Evolutionary conservation across 2,113 vertebrate species (phyloP), one percentile per base, ranked within the genome.

Genomic region (Daphoenositta chrysoptera): DNA sequence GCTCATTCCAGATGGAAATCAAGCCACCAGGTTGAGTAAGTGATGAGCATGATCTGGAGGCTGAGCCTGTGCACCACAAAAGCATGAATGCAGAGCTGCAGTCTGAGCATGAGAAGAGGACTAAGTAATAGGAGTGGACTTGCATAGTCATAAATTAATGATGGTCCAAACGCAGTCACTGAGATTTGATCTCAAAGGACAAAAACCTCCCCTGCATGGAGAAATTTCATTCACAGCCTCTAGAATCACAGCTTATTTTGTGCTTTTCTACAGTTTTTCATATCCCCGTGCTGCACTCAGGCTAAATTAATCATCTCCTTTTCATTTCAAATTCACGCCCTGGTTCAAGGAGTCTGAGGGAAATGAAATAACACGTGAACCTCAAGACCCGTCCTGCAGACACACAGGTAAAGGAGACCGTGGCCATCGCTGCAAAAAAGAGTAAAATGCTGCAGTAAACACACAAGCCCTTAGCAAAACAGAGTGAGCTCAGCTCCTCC

Each of bases 41-140:
- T 50, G 10, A 64, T 81, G 7, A 50, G 2, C n/a, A 26, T 15
- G 8, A 35, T n/a, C 39, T 68, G 51, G 21, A 78, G 13, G 4
- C 21, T 68, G 22, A 58, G 20, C 2, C 14, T 60, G 16, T 35
- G 13, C 48, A 51, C 19, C 69, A 79, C 37, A 39, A 45, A 92
- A 53, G 2, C 5, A 5, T 39, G 54, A 75, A 94, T 60, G 13
- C 10, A 63, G 42, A 75, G 3, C 7, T 73, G 22, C 4, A 21
- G 11, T 45, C 11, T 47, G 19, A 84, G 13, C 5, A 42, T 27
- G 3, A 0, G 2, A 61, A 21, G 11, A 64, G 9, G 24, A 57
- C 33, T 35, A 56, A 71, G 22, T 31, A 82, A 44, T 5, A 81
- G 9, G 8, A 88, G 8, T 14, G 4, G 15, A 10, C 8, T 51